Evolutionary conservation across 1,140 invertebrate genomes (phyloP), one percentile per base, ranked within the genome.

Genomic region (Sminthurides bifidus): DNA sequence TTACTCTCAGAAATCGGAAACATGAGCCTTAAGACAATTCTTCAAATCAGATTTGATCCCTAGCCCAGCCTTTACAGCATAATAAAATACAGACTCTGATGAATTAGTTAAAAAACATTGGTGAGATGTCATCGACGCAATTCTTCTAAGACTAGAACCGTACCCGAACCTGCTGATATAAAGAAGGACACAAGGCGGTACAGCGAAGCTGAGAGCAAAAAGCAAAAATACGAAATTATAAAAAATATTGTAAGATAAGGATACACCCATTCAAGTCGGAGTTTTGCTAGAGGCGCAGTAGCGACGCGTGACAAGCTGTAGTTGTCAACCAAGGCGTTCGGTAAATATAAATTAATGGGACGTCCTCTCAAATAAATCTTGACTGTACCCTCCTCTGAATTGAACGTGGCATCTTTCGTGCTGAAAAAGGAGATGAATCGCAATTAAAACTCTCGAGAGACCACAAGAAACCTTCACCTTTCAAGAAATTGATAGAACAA

Each of bases 181-280:
- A n/a, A n/a, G n/a, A n/a, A n/a, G n/a, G n/a, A n/a, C n/a, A n/a
- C n/a, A n/a, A n/a, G n/a, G n/a, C n/a, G n/a, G n/a, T n/a, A n/a
- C n/a, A n/a, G 17, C n/a, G n/a, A 44, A 23, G 14, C 8, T 6
- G 30, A 8, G 23, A 51, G 31, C 31, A 1, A 15, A 10, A 19
- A 6, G 27, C 14, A 51, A 26, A 23, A 52, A 21, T 40, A 19
- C 31, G 27, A 46, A 14, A 35, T 26, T 3, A 23, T n/a, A 46
- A 19, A 52, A 35, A 24, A 52, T 27, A 15, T 52, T 35, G 49
- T 52, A 21, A 30, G 49, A 52, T 21, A 23, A 38, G 30, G 2
- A 72, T 81, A 87, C 68, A 90, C 88, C 90, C 90, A 93, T 71
- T 93, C 88, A 15, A 94, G 72, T 69, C 88, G 87, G 12, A 93